These are phyloP conservation scores for Alsophila aescularia DNA, from an alignment of 2,888 invertebrate species.

Conservation along the genomic window DNA sequence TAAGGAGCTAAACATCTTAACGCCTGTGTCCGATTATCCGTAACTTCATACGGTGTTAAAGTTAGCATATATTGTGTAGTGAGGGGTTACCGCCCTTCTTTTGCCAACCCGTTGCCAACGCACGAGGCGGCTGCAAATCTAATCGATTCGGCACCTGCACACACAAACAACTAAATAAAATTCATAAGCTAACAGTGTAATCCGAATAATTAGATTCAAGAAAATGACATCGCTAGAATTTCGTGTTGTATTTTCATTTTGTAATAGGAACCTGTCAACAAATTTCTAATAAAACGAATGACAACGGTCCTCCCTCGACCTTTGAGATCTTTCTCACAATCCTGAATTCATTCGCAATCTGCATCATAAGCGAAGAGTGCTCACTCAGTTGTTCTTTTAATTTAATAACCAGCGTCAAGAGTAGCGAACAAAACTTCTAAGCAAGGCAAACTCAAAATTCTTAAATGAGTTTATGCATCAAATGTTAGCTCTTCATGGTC, in stretches of 20 bases:
- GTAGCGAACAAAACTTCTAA: not conserved
- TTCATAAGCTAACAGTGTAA: not conserved
- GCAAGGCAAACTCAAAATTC: not conserved
- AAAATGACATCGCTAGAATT: not conserved
- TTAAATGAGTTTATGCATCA: slow-evolving; percentile 28
- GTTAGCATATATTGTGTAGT: slow-evolving; percentile 11
- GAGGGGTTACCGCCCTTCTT: slow-evolving; percentile 31
- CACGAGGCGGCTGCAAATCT: not conserved
- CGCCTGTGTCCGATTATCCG: slow-evolving; percentile 28
- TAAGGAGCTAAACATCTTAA: slow-evolving; percentile 20
- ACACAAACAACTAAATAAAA: slow-evolving; percentile 18
- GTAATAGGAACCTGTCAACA: not conserved
- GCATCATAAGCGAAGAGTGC: too few relatives aligned
- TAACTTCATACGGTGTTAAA: slow-evolving; percentile 28
- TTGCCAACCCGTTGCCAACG: slow-evolving; percentile 16
- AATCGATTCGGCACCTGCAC: slow-evolving; percentile 23
- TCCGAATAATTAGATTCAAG: not conserved
- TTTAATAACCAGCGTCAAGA: too few relatives aligned
- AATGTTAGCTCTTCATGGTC: slow-evolving; percentile 20
- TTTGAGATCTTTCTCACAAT: not conserved
- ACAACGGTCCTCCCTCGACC: not conserved
- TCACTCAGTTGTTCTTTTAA: too few relatives aligned
- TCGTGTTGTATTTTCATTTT: not conserved
- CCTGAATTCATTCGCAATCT: too few relatives aligned
- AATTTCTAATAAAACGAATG: not conserved